Conservation (phyloP, 2,113 vertebrate species). For the Tenrec ecaudatus region DNA sequence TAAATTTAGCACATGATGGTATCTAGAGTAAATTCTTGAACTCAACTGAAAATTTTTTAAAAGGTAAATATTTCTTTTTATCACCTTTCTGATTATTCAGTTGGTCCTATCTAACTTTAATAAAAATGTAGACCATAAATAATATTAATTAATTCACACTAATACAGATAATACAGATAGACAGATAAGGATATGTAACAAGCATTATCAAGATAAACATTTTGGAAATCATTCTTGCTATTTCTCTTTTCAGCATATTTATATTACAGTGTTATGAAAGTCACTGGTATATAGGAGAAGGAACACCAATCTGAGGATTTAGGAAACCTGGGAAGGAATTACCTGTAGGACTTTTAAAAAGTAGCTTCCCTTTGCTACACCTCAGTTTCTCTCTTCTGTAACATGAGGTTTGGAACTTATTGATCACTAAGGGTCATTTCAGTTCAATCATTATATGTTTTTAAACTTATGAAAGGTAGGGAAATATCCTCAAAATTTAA, state of each 20-base stretch:
- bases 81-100: neutral
- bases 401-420: neutral
- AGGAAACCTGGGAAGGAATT: neutral
- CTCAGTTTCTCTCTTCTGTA: neutral
- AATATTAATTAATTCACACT: neutral
- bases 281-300: neutral
- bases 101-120: neutral
- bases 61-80: neutral
- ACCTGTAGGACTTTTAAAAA: neutral
- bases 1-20: neutral
- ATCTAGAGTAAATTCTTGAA: neutral
- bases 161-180: neutral
- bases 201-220: neutral
- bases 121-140: neutral
- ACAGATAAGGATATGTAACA: neutral
- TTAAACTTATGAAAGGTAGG: neutral
- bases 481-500: neutral
- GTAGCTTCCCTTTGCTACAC: neutral
- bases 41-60: neutral
- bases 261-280: neutral
- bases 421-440: neutral
- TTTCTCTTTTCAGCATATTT: neutral
- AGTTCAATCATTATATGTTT: neutral
- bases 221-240: neutral
- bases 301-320: neutral